Evolutionary conservation across 2,888 invertebrate species (phyloP), one percentile per base, ranked within the genome.

Genomic region (Chydorus sphaericus): DNA sequence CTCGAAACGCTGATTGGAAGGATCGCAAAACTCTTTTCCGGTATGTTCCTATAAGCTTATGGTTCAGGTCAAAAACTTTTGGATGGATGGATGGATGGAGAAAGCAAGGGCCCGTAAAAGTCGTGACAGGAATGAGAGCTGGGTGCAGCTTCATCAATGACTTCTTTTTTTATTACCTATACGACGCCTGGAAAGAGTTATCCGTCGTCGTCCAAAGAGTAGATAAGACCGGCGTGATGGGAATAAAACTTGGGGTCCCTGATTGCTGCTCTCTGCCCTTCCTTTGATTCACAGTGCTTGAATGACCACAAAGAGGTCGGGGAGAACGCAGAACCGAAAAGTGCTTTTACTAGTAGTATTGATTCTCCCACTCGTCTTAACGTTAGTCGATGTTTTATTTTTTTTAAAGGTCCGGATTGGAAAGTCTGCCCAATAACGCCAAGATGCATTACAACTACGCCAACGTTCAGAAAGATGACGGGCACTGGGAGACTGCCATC

Each of bases 401-500:
- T 50, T 28, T 38, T 59, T 60, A 23, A 5, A 89, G 89, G 67
- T 81, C 89, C 53, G 90, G 89, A 50, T 72, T 90, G 56, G 75
- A 79, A 61, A 81, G 82, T 14, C 70, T 87, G 54, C 89, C 89
- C 1, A 82, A 85, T 71, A 91, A 90, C 68, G 88, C 89, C 56
- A 90, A 90, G 72, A 81, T 87, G 72, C 88, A 89, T 72, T 90
- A 88, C 74, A 90, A 90, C 73, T 87, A 83, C 66, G 90, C 83
- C 48, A 90, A 90, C 75, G 83, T 83, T 69, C 75, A 86, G 62
- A 79, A 85, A 68, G 88, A 89, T 68, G 76, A 79, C 48, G 82
- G 82, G 38, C 77, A 82, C 64, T 78, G 78, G 58, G 81, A 82
- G 62, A 75, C 77, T 60, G 88, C 89, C 23, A 79, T 82, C 62